Conservation (phyloP, 2,113 vertebrate genomes). For the Kobus ellipsiprymnus region DNA sequence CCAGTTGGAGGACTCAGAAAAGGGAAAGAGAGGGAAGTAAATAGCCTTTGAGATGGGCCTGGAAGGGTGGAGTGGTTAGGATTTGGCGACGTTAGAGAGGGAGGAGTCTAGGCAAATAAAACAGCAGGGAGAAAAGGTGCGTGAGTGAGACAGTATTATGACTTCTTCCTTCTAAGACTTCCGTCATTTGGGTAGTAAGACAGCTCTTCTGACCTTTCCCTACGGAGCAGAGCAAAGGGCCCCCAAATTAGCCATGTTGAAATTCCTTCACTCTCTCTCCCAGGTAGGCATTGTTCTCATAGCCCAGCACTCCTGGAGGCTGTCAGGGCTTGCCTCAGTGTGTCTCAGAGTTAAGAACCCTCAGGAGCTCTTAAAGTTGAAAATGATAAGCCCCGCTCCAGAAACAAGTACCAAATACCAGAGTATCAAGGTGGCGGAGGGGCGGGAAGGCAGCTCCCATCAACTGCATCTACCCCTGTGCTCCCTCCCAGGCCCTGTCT, state of each 20-base stretch:
- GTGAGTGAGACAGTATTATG: background rate
- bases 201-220: background rate
- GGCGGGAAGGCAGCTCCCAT: background rate
- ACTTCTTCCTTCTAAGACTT: background rate
- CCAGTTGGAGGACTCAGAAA: background rate
- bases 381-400: background rate
- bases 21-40: background rate
- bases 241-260: too few relatives aligned
- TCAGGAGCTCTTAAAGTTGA: background rate
- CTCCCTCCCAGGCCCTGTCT: background rate
- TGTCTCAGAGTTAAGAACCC: background rate
- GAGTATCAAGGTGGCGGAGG: background rate
- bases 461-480: background rate
- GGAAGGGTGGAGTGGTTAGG: background rate
- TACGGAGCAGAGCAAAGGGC: background rate
- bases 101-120: background rate
- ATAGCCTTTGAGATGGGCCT: background rate
- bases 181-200: background rate
- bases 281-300: background rate
- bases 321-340: background rate
- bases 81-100: background rate
- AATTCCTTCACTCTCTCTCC: background rate
- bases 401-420: background rate
- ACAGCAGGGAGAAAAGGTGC: background rate
- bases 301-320: background rate